Evolutionary conservation across 2,888 invertebrate genomes (phyloP), one percentile per base, ranked within the genome.

Genomic region (Aphidius colemani): DNA sequence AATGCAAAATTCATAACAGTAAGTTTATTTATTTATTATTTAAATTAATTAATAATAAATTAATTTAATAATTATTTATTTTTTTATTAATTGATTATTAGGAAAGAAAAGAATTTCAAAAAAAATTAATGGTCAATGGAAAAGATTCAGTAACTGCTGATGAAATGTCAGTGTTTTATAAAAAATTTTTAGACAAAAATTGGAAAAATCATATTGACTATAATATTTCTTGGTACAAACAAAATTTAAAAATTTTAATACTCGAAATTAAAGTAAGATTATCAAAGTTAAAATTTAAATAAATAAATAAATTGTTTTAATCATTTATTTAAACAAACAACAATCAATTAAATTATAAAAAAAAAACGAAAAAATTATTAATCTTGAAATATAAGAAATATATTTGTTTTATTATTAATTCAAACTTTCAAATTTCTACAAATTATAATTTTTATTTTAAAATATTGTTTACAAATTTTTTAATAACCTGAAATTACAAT

Each of bases 111-210:
- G 71, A 77, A 68, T 85, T 78, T 70, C 75, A 82, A 68, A 72
- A 78, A 53, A 63, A 67, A 13, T 65, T 79, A 43, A 78, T 78
- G 62, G 69, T 69, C 7, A 72, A 75, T 53, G 83, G 82, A 43
- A 82, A 86, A 69, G 83, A 85, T 61, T 87, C 86, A 50, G 78
- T 91, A 30, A 87, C 89, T 6, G 89, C 93, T 1, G 93, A 94
- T 82, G 91, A 93, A 82, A 92, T 95, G 91, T 94, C 95, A 73
- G 88, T 90, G 39, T 95, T 95, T 82, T 95, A 95, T 78, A 94
- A 93, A 83, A 82, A 86, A 57, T 95, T 95, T 79, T 84, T 95
- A 10, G 92, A 95, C 79, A 89, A 90, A 76, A 92, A 95, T 79
- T 91, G 91, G 89, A 86, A 86, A 71, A 81, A 84, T 0, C 95